phyloP scores from a whole-genome alignment of 2,888 invertebrate genomes.

The Acrobasis suavella region DNA sequence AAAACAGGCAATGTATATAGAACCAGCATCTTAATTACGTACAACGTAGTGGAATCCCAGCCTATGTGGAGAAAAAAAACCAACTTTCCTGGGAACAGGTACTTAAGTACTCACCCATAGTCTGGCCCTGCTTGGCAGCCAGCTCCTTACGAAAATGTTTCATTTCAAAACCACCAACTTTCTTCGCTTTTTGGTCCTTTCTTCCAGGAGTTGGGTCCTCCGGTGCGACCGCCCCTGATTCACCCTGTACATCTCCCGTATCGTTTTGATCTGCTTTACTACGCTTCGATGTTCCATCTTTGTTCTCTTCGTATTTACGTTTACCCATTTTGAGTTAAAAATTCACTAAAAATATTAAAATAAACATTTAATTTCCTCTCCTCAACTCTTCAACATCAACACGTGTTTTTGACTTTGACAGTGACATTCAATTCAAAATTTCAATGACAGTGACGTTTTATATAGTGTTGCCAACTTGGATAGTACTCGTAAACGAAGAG shows the following conservation, averaged over 20 bases:
- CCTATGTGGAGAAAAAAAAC: no score
- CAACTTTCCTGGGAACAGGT: no score
- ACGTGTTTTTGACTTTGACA: constrained; percentile 44
- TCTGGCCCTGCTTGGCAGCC: constrained; percentile 74
- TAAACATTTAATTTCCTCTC: constrained; percentile 9
- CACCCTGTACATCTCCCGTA: background rate
- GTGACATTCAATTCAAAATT: background rate
- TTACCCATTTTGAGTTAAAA: constrained; percentile 56
- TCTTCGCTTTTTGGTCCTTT: constrained; percentile 36
- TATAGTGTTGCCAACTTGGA: no score
- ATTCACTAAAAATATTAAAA: background rate
- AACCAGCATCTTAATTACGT: no score
- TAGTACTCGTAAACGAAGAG: no score
- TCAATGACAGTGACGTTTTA: background rate
- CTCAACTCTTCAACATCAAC: constrained; percentile 28
- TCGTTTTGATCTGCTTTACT: constrained; percentile 36
- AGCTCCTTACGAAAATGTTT: constrained; percentile 83
- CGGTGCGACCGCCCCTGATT: constrained; percentile 48
- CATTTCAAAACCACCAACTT: constrained; percentile 74
- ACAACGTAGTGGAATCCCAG: no score
- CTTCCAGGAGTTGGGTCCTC: constrained; percentile 40
- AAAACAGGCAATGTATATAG: no score
- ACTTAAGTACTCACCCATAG: constrained; percentile 71
- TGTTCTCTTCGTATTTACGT: constrained; percentile 61
- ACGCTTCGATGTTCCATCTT: constrained; percentile 30